Percentiles rank a stretch among this genome's conserved stretches.
phyloP scores from a whole-genome alignment of 2,113 vertebrate species.

The Pholis gunnellus region DNA sequence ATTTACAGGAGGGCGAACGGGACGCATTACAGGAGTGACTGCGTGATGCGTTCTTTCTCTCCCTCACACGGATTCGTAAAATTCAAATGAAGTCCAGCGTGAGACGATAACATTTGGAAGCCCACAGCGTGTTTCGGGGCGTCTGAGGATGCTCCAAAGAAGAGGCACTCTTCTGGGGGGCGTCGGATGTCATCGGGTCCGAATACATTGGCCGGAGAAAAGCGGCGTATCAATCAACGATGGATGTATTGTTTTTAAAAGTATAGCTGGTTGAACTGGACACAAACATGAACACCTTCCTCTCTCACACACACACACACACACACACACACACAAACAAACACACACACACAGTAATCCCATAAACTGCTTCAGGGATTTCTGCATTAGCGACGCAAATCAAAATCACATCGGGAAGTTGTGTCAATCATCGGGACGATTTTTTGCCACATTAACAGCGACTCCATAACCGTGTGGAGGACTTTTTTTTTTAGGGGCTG shows the following conservation, averaged over 20 bases:
- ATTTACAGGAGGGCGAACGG: slow-evolving; percentile 45
- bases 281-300: slow-evolving; percentile 13
- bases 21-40: slow-evolving; percentile 41
- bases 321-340: slow-evolving; percentile 29
- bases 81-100: slow-evolving; percentile 58
- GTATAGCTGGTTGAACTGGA: not conserved
- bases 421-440: slow-evolving; percentile 74
- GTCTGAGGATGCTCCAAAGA: slow-evolving; percentile 20
- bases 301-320: slow-evolving; percentile 16
- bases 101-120: slow-evolving; percentile 47
- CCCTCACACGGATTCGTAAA: slow-evolving; percentile 54
- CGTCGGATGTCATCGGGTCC: slow-evolving; percentile 41
- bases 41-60: slow-evolving; percentile 41
- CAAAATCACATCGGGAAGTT: slow-evolving; percentile 76
- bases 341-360: slow-evolving; percentile 67
- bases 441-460: slow-evolving; percentile 77
- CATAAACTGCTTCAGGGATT: slow-evolving; percentile 77
- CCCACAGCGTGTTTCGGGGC: slow-evolving; percentile 23
- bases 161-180: slow-evolving; percentile 7
- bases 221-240: slow-evolving; percentile 16
- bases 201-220: slow-evolving; percentile 29
- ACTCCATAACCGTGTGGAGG: slow-evolving; percentile 67
- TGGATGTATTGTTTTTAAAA: not conserved
- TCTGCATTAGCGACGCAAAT: slow-evolving; percentile 75
- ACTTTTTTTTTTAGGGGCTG: slow-evolving; percentile 46